These are phyloP conservation scores for Catamblyrhynchus diadema DNA, from an alignment of 2,797 vertebrate species.

Conservation along the genomic window DNA sequence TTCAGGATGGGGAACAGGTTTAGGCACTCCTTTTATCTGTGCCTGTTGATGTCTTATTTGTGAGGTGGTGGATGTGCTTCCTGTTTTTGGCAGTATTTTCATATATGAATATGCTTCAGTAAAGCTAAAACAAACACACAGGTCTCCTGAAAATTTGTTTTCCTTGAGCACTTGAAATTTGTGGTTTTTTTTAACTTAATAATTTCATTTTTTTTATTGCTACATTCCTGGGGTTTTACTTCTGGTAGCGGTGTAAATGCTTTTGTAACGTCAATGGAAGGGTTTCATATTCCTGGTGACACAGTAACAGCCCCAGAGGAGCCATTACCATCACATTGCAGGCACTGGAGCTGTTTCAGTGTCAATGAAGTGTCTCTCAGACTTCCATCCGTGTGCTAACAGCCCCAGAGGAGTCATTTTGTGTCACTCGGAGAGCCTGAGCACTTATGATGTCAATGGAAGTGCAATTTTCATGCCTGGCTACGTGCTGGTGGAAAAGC, in stretches of 20 bases:
- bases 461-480: conserved; percentile 12
- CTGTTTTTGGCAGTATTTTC: background rate
- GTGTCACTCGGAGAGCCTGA: background rate
- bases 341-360: conserved; percentile 12
- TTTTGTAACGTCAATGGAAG: background rate
- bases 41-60: background rate
- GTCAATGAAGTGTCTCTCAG: conserved; percentile 55
- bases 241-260: background rate
- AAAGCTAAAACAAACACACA: background rate
- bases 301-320: background rate
- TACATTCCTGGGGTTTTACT: background rate
- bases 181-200: background rate
- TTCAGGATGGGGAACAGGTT: background rate
- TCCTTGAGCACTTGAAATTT: background rate
- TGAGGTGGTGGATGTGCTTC: background rate
- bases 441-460: background rate
- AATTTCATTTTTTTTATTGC: background rate
- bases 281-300: background rate
- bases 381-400: background rate
- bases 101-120: background rate
- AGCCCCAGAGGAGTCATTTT: conserved; percentile 26
- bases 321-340: background rate
- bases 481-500: background rate
- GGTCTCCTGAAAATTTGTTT: background rate
- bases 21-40: background rate